Conservation (phyloP, 2,888 invertebrate species). For the Acheta domesticus region DNA sequence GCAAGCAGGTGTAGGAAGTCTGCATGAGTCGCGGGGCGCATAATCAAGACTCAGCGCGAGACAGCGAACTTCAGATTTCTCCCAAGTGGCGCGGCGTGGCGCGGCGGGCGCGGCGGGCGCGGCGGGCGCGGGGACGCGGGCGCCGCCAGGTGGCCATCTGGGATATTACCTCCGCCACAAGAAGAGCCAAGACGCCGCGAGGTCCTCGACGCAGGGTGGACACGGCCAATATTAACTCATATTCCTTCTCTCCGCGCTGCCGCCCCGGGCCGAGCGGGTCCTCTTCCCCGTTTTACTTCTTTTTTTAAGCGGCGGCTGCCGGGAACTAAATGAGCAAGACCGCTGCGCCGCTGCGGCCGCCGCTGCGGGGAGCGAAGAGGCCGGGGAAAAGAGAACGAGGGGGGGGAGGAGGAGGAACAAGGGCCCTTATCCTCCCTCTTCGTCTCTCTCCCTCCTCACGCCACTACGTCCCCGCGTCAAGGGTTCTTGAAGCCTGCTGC, state of each 20-base stretch:
- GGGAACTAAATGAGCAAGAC: constrained; percentile 9
- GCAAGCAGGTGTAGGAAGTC: too few species aligned
- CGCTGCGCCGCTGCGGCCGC: background rate
- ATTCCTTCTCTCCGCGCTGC: background rate
- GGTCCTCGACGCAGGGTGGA: constrained; percentile 1
- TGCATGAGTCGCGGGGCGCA: background rate
- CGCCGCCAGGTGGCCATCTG: constrained; percentile 6
- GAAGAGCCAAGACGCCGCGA: background rate
- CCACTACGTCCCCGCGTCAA: background rate
- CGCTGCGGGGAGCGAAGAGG: background rate
- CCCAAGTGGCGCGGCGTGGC: background rate
- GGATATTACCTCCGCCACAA: background rate
- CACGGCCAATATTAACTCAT: constrained; percentile 18
- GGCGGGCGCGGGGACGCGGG: background rate
- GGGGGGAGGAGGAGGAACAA: background rate
- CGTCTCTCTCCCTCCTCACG: background rate
- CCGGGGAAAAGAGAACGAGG: background rate
- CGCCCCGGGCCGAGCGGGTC: background rate
- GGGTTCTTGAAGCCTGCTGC: constrained; percentile 18
- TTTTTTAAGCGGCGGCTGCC: background rate
- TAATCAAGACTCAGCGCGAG: background rate
- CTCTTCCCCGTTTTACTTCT: background rate
- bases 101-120: too few species aligned
- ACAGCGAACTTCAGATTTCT: background rate
- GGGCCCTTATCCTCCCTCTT: background rate